Conservation (phyloP, 2,113 vertebrate species). For the Paracanthobrama guichenoti region DNA sequence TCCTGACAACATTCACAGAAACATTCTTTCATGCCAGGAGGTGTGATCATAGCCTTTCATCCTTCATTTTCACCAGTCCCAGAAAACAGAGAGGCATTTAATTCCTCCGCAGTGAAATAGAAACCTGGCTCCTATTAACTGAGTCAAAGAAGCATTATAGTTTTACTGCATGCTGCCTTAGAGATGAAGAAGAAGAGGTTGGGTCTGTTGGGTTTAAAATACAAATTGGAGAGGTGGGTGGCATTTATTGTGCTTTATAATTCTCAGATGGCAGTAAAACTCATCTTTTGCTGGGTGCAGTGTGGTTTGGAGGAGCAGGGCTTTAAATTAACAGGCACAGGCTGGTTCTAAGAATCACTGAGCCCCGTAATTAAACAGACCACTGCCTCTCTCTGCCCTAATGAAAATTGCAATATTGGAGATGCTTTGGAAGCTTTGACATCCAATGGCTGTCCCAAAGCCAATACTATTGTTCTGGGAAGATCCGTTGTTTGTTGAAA, state of each 20-base stretch:
- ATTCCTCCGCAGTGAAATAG: conserved; percentile 53
- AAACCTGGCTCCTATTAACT: conserved; percentile 49
- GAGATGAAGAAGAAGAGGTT: conserved; percentile 46
- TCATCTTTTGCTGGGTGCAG: conserved; percentile 43
- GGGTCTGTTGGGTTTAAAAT: conserved; percentile 51
- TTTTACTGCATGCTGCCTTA: conserved; percentile 48
- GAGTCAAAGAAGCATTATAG: conserved; percentile 47
- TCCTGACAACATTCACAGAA: conserved; percentile 24
- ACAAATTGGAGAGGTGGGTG: conserved; percentile 47
- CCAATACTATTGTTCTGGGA: conserved; percentile 5
- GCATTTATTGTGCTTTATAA: conserved; percentile 55
- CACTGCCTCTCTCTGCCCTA: conserved; percentile 42
- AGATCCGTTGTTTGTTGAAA: not conserved
- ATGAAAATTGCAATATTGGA: conserved; percentile 51
- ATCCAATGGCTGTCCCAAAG: conserved; percentile 31
- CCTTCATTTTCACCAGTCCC: conserved; percentile 48
- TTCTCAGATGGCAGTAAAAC: conserved; percentile 52
- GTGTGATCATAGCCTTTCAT: conserved; percentile 46
- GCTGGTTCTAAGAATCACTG: conserved; percentile 53
- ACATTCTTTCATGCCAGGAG: conserved; percentile 29
- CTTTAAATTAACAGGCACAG: conserved; percentile 52
- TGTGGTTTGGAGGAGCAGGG: conserved; percentile 46
- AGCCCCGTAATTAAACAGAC: conserved; percentile 58
- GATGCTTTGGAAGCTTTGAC: conserved; percentile 33
- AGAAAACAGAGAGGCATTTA: conserved; percentile 50